These are phyloP conservation scores for Calonectris borealis DNA, from an alignment of 2,113 vertebrate species.

Conservation along the genomic window DNA sequence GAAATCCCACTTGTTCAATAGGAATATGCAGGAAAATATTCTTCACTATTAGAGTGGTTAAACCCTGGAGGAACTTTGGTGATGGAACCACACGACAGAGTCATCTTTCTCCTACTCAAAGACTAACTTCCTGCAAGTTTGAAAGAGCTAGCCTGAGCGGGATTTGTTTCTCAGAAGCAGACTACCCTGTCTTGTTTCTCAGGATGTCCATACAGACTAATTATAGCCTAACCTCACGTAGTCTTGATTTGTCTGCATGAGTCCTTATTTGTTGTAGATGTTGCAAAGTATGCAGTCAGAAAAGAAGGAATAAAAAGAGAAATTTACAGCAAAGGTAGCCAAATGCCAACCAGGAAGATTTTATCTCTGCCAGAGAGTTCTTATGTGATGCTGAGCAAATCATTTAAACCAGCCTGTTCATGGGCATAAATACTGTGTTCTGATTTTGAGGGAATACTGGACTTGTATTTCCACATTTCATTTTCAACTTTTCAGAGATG, in stretches of 20 bases:
- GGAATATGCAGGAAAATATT: neutral
- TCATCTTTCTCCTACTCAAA: neutral
- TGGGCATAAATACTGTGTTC: neutral
- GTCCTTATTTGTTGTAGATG: neutral
- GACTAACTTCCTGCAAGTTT: neutral
- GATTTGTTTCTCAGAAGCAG: neutral
- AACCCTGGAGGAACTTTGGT: neutral
- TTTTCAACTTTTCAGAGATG: neutral
- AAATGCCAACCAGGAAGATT: neutral
- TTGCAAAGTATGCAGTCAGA: neutral
- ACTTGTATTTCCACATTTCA: neutral
- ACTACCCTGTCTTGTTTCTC: neutral
- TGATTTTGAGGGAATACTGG: neutral
- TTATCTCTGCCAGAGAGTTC: neutral
- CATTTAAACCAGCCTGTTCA: neutral
- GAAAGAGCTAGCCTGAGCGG: neutral
- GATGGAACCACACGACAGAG: neutral
- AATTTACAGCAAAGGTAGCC: neutral
- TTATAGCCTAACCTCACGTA: neutral
- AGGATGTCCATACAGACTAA: neutral
- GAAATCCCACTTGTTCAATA: neutral
- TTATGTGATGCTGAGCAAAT: neutral
- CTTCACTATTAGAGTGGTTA: neutral
- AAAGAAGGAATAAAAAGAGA: neutral
- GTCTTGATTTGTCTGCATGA: neutral